phyloP scores from a whole-genome alignment of 2,888 invertebrate genomes.

The Hoplodrina ambigua region DNA sequence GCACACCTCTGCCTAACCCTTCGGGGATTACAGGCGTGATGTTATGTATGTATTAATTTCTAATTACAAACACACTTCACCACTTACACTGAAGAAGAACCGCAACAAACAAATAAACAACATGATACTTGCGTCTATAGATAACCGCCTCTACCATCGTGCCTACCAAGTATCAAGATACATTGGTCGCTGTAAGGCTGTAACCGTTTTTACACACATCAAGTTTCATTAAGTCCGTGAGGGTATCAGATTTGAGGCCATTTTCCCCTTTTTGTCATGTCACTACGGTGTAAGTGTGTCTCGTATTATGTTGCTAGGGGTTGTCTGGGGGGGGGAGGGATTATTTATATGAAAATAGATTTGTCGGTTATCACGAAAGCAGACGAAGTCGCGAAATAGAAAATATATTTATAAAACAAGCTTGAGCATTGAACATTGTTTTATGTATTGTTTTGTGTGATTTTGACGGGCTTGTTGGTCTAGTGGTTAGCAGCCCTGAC shows the following conservation, averaged over 20 bases:
- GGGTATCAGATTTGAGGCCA: conserved; percentile 53
- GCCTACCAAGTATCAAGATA: conserved; percentile 17
- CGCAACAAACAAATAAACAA: conserved; percentile 9
- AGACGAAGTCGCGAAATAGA: too few species aligned
- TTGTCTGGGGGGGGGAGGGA: conserved; percentile 14
- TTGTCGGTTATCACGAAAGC: too few species aligned
- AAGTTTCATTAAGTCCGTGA: conserved; percentile 59
- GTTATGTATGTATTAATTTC: too few species aligned
- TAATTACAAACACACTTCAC: too few species aligned
- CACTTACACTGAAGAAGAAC: not conserved
- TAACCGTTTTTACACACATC: conserved; percentile 58
- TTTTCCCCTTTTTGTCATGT: conserved; percentile 45
- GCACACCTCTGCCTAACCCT: too few species aligned
- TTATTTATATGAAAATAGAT: conserved; percentile 3
- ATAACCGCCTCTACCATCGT: too few species aligned
- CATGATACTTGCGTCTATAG: not conserved
- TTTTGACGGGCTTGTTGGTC: too few species aligned
- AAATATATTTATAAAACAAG: too few species aligned
- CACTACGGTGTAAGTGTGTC: conserved; percentile 8
- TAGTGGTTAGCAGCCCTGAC: too few species aligned
- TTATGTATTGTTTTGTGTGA: too few species aligned
- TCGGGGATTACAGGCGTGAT: too few species aligned
- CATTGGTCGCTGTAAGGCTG: conserved; percentile 7
- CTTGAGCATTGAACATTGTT: too few species aligned
- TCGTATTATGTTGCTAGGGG: conserved; percentile 21